These are phyloP conservation scores for Pedionomus torquatus DNA, from an alignment of 2,113 vertebrate species.

Conservation along the genomic window DNA sequence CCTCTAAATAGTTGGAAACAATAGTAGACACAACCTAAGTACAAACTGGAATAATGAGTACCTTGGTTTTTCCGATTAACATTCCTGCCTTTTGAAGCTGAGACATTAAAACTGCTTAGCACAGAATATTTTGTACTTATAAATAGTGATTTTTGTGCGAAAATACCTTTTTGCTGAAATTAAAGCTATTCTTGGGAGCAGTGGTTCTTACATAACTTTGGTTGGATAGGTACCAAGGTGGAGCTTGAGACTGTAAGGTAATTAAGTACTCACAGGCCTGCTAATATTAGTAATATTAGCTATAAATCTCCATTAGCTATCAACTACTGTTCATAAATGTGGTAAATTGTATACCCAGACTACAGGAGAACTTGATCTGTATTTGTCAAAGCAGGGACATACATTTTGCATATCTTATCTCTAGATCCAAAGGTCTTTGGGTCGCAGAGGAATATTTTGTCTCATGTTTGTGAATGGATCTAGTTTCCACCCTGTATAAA, in stretches of 20 bases:
- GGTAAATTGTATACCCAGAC: not conserved
- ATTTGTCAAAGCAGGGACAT: not conserved
- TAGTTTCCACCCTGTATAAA: not conserved
- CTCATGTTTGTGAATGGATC: not conserved
- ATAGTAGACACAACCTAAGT: not conserved
- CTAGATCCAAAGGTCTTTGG: not conserved
- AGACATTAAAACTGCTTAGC: not conserved
- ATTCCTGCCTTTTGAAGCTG: not conserved
- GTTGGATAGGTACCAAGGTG: not conserved
- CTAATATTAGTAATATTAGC: not conserved
- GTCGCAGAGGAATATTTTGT: not conserved
- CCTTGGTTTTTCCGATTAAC: not conserved
- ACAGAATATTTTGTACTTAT: not conserved
- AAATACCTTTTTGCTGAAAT: not conserved
- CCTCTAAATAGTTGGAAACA: not conserved
- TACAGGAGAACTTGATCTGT: not conserved
- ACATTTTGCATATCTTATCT: not conserved
- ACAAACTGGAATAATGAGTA: not conserved
- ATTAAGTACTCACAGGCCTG: not conserved
- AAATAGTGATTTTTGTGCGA: not conserved
- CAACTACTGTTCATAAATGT: not conserved
- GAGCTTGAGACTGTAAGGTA: not conserved
- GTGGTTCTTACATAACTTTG: not conserved
- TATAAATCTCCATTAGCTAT: not conserved
- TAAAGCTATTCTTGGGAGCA: not conserved